phyloP scores from a whole-genome alignment of 2,113 vertebrate genomes.

The Lophotis ruficrista region DNA sequence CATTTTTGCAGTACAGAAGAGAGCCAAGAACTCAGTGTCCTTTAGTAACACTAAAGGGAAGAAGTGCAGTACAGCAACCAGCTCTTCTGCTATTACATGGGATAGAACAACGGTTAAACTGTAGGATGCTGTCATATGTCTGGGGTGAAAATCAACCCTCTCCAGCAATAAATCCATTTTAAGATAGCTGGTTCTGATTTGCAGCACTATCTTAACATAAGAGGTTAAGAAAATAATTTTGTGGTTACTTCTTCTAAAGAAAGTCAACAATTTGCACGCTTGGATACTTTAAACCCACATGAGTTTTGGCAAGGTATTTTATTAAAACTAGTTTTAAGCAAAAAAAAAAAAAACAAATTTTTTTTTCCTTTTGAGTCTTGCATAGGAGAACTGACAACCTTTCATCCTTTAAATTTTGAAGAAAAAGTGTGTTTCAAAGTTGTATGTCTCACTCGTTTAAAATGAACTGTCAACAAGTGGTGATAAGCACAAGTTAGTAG shows the following conservation, averaged over 20 bases:
- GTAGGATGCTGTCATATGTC: neutral
- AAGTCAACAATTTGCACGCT: neutral
- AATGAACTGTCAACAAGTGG: conserved; percentile 6
- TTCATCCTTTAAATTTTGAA: conserved; percentile 55
- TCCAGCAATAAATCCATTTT: neutral
- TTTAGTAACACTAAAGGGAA: neutral
- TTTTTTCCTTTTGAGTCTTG: conserved; percentile 57
- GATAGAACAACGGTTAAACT: neutral
- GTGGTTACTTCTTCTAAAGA: neutral
- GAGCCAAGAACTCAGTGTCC: neutral
- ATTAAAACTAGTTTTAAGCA: conserved; percentile 74
- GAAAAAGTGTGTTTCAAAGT: conserved; percentile 65
- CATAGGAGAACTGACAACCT: conserved; percentile 5
- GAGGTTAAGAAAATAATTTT: neutral
- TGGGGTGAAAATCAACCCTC: neutral
- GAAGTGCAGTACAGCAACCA: neutral
- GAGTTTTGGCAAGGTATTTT: neutral
- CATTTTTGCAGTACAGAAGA: neutral
- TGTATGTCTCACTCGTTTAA: neutral
- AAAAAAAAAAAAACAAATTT: conserved; percentile 43
- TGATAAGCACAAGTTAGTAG: conserved; percentile 58
- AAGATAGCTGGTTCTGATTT: neutral
- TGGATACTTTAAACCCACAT: neutral
- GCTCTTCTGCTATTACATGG: neutral
- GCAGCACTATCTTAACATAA: neutral